Evolutionary conservation across 23 tunicate genomes (phyloP), one percentile per base, ranked within the genome.

Genomic region (Phallusia fumigata): DNA sequence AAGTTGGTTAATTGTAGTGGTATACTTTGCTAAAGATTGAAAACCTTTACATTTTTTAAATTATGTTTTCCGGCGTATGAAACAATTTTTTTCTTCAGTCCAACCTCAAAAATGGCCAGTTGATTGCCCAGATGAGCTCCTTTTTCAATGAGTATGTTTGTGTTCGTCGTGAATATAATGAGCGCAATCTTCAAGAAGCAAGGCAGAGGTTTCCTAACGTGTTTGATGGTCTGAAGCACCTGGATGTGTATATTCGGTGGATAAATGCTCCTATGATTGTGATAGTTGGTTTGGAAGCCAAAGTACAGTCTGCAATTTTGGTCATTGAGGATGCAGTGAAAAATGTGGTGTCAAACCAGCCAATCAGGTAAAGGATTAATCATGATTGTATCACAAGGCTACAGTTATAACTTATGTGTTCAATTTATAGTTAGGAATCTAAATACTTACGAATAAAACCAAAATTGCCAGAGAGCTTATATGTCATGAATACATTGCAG

Each of bases 211-310:
- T 58, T 24, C 28, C 69, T 16, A 58, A 24, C 13, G 69, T 58
- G 28, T 58, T 58, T 58, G 69, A 58, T 58, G 28, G 69, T 24
- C 69, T 58, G 15, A 58, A 22, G 28, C 69, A 58, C 28, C 16
- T 58, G 69, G 69, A 16, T 58, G 69, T 58, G 69, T 58, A 58
- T 16, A 24, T 58, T 58, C 69, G 69, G 2, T 58, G 69, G 69
- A 24, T 58, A 24, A 58, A 58, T 24, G 69, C 69, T 6, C 69
- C 69, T 6, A 8, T 1, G 28, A 13, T 58, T 8, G 5, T 58
- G 28, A 58, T 58, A 21, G 69, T 58, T 58, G 69, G 69, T 24
- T 24, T 3, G 13, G 28, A 58, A 58, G 15, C 26, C 69, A 58
- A 58, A 58, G 69, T 58, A 16, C 28, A 22, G 28, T 22, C 69